phyloP scores from a whole-genome alignment of 2,113 vertebrate genomes.

The Clupea harengus region DNA sequence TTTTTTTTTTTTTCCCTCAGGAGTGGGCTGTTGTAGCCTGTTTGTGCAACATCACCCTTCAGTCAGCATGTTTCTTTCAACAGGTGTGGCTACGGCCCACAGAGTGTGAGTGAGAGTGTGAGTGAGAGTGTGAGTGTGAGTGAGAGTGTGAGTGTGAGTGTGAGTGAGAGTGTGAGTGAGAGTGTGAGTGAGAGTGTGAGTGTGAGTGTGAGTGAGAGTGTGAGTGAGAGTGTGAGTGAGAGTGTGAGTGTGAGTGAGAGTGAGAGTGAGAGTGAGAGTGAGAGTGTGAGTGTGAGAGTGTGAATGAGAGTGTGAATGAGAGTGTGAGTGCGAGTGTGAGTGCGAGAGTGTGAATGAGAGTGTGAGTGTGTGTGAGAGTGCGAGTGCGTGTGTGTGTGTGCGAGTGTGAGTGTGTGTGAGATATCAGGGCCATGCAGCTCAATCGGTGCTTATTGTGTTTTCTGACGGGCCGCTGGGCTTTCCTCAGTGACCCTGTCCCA shows the following conservation, averaged over 20 bases:
- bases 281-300: too few species aligned
- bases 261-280: background rate
- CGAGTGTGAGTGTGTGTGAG: too few species aligned
- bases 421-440: too few species aligned
- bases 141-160: too few species aligned
- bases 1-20: constrained; percentile 1
- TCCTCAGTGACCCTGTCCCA: background rate
- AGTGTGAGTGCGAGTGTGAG: too few species aligned
- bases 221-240: background rate
- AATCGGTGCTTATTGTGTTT: background rate
- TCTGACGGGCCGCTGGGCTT: background rate
- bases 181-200: background rate
- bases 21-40: constrained; percentile 16
- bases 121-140: too few species aligned
- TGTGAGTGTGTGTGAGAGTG: background rate
- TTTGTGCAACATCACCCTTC: constrained; percentile 61
- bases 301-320: too few species aligned
- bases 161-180: too few species aligned
- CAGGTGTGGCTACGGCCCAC: background rate
- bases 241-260: background rate
- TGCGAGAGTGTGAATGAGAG: background rate
- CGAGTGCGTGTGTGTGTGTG: too few species aligned
- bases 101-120: background rate
- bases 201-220: background rate
- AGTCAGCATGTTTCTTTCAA: constrained; percentile 68